Conservation (phyloP, 2,888 invertebrate genomes). For the Drosophila rellima region DNA sequence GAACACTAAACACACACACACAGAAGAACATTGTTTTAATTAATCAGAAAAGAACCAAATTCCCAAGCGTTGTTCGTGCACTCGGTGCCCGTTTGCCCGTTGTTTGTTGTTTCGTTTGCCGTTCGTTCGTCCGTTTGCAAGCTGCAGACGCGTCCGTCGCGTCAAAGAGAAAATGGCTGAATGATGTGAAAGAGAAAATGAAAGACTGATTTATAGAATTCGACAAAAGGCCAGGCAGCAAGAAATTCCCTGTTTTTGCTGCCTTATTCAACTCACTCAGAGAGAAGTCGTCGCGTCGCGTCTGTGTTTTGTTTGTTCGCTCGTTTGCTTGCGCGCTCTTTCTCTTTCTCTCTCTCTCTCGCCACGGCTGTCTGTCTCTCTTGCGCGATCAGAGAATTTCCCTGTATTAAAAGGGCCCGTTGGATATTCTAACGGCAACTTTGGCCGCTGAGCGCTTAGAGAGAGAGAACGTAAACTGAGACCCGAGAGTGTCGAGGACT, state of each 20-base stretch:
- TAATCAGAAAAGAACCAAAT: conserved; percentile 61
- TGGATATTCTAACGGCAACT: conserved; percentile 72
- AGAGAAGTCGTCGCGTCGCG: conserved; percentile 38
- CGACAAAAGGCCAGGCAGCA: conserved; percentile 45
- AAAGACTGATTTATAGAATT: conserved; percentile 68
- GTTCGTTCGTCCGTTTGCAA: conserved; percentile 64
- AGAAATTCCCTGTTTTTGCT: conserved; percentile 61
- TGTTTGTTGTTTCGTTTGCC: conserved; percentile 41
- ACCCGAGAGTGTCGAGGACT: conserved; percentile 50
- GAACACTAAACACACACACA: conserved; percentile 38
- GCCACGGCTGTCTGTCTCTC: conserved; percentile 30
- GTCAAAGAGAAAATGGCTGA: conserved; percentile 84
- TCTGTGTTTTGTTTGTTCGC: conserved; percentile 25
- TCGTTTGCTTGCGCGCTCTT: conserved; percentile 51
- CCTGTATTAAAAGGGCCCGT: conserved; percentile 64
- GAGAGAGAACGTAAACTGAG: conserved; percentile 26
- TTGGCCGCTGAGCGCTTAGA: conserved; percentile 8
- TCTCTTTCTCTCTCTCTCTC: conserved; percentile 11
- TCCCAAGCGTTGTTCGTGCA: conserved; percentile 62
- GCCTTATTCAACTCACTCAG: conserved; percentile 42
- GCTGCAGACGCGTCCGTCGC: conserved; percentile 82
- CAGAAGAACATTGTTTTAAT: conserved; percentile 56
- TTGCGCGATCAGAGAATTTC: conserved; percentile 59
- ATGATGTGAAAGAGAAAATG: conserved; percentile 66
- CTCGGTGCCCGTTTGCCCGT: conserved; percentile 58